phyloP scores from a whole-genome alignment of 2,888 invertebrate genomes.

The Drosophila fulvimacula region DNA sequence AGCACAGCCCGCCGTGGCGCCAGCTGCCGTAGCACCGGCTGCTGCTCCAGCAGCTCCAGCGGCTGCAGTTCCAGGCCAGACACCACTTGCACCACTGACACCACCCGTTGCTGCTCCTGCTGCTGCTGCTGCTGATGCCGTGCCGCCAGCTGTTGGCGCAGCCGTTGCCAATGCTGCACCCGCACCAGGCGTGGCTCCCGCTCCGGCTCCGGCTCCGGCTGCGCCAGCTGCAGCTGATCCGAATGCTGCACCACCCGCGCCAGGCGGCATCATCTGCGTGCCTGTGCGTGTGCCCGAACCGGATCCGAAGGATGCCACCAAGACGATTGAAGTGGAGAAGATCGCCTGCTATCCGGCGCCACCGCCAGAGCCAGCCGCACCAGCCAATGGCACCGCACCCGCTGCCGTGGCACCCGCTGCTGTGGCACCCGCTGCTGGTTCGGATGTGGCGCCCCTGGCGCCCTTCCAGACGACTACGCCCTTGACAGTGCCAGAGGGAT shows the following conservation, averaged over 20 bases:
- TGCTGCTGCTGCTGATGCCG: constrained; percentile 20
- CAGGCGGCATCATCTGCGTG: constrained; percentile 80
- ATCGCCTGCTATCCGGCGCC: constrained; percentile 83
- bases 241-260: constrained; percentile 28
- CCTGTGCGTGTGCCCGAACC: constrained; percentile 82
- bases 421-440: neutral
- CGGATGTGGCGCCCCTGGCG: constrained; percentile 40
- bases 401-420: neutral
- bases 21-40: constrained; percentile 15
- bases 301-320: constrained; percentile 82
- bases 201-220: neutral
- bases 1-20: constrained; percentile 33
- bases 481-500: constrained; percentile 68
- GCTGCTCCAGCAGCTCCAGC: constrained; percentile 5
- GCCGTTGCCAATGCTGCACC: constrained; percentile 24
- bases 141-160: constrained; percentile 11
- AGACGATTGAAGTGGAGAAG: constrained; percentile 82
- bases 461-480: constrained; percentile 59
- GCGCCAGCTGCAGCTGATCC: constrained; percentile 33
- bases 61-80: neutral
- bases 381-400: constrained; percentile 32
- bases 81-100: constrained; percentile 35
- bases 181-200: neutral
- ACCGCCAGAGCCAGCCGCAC: constrained; percentile 61
- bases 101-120: constrained; percentile 34